phyloP scores from a whole-genome alignment of 2,113 vertebrate species.

The Phylloscopus whistleri region DNA sequence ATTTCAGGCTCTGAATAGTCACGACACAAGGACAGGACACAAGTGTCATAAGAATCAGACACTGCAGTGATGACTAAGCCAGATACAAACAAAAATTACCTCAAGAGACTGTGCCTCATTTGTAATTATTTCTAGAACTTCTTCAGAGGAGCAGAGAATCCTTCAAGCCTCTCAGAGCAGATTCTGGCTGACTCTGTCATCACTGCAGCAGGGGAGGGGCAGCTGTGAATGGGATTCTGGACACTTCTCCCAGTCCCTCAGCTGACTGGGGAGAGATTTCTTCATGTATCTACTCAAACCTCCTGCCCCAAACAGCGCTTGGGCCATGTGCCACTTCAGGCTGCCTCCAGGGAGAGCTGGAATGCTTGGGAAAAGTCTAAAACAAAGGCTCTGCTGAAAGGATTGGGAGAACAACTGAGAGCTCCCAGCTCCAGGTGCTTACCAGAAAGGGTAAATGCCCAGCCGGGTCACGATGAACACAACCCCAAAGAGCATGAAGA shows the following conservation, averaged over 20 bases:
- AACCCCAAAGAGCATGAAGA: slow-evolving; percentile 88
- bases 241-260: background rate
- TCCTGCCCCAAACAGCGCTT: background rate
- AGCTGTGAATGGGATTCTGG: background rate
- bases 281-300: background rate
- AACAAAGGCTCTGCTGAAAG: background rate
- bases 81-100: background rate
- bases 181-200: background rate
- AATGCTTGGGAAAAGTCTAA: background rate
- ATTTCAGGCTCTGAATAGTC: background rate
- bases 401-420: background rate
- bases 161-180: background rate
- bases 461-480: slow-evolving; percentile 89
- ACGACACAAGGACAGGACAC: background rate
- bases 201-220: background rate
- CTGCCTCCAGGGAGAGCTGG: background rate
- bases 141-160: background rate
- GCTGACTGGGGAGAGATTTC: background rate
- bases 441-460: slow-evolving; percentile 92
- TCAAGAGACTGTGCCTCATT: background rate
- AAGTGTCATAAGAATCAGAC: background rate
- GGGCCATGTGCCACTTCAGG: background rate
- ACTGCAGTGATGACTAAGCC: background rate
- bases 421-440: slow-evolving; percentile 54
- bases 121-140: background rate